Evolutionary conservation across 1,140 invertebrate species (phyloP), one percentile per base, ranked within the genome.

Genomic region (Pseudomyrmex concolor): DNA sequence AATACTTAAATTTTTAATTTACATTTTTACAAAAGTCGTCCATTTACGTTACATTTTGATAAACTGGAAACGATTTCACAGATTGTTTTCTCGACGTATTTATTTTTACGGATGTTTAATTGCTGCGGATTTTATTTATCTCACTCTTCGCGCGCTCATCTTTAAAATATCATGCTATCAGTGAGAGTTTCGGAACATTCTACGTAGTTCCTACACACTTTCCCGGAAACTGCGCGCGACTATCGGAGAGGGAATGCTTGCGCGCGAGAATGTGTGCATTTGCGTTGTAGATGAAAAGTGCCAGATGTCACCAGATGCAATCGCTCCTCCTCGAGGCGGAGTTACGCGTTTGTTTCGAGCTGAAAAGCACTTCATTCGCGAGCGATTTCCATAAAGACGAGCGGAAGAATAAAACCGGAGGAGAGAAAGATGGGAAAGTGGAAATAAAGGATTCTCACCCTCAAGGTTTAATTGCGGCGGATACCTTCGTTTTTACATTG

Each of bases 211-310:
- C 68, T 55, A 34, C 34, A 34, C 34, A 34, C 34, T 0, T 43
- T 13, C 19, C 51, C 10, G 48, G 48, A 12, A 34, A 50, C 45
- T 54, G 64, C 45, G 55, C 25, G 34, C 15, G 55, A n/a, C 17
- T 59, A 66, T 59, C 43, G 7, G 34, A 34, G 60, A 19, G 68
- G 17, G 60, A 76, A 34, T 34, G 5, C 34, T 34, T 7, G 34
- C 64, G 50, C 64, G 77, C 62, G 78, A 89, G 86, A 34, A 34
- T 76, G 84, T 82, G 86, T 57, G 81, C 74, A 91, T 91, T 91
- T 92, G 91, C 88, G 85, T 89, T 91, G 88, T 83, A 91, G 91
- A 91, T 91, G 89, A 91, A 89, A 60, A 68, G 67, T 70, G 81
- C 63, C 72, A 66, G 86, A 63, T 90, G 86, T 77, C 80, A 76